Percentiles rank a stretch among this genome's conserved stretches.
Evolutionary conservation across 2,888 invertebrate species (phyloP).

Genomic region (Lepidocyrtinus sp.): DNA sequence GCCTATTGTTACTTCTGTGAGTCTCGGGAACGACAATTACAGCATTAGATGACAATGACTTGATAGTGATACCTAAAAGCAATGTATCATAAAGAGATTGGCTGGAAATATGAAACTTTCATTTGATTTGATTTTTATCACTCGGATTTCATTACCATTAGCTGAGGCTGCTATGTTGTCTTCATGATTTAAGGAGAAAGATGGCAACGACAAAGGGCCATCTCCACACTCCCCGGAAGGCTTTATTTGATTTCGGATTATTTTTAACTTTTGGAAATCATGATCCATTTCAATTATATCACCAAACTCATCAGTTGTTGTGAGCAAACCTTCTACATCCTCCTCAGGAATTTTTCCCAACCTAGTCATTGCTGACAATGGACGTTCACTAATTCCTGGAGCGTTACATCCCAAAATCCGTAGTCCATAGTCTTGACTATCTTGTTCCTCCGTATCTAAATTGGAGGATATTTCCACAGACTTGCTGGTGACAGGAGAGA

Average conservation of each 20-base stretch:
- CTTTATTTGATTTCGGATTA: background rate
- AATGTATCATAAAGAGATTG: no score
- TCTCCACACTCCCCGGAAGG: slow-evolving; percentile 19
- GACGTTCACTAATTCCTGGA: slow-evolving; percentile 64
- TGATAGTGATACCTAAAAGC: slow-evolving; percentile 36
- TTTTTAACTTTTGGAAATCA: slow-evolving; percentile 42
- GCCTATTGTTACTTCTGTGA: slow-evolving; percentile 16
- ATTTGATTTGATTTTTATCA: no score
- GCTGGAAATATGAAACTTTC: no score
- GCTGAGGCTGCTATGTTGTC: slow-evolving; percentile 13
- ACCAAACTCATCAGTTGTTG: slow-evolving; percentile 20
- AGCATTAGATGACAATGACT: slow-evolving; percentile 36
- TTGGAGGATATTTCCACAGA: background rate
- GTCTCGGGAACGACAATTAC: slow-evolving; percentile 52
- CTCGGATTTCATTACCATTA: background rate
- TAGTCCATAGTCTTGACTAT: slow-evolving; percentile 28
- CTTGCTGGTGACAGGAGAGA: no score
- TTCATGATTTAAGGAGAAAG: slow-evolving; percentile 9
- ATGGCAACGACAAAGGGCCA: slow-evolving; percentile 10
- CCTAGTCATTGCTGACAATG: slow-evolving; percentile 74
- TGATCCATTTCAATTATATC: slow-evolving; percentile 35
- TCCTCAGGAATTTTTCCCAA: slow-evolving; percentile 72
- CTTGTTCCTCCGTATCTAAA: background rate
- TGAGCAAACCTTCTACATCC: background rate
- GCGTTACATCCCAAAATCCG: slow-evolving; percentile 36